A percentile compares a stretch with the other conserved stretches of the same genome.
phyloP scores from a whole-genome alignment of 2,797 vertebrate species.

The Danio choprae region DNA sequence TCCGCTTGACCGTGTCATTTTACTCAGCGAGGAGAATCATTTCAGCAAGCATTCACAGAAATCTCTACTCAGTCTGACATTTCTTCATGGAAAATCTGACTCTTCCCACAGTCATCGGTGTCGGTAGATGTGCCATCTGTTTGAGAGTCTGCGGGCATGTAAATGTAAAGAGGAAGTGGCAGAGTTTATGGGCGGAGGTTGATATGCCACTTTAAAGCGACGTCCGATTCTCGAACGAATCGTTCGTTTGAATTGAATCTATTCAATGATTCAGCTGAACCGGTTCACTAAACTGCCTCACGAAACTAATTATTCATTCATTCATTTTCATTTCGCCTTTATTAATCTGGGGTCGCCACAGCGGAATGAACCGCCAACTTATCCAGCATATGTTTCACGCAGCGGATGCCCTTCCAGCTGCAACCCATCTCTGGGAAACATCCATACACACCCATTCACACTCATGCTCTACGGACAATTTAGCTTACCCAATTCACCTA shows the following conservation, averaged over 20 bases:
- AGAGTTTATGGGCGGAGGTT: constrained; percentile 37
- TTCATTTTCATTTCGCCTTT: no score
- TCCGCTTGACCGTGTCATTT: neutral
- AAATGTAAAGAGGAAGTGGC: constrained; percentile 37
- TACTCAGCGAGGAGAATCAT: constrained; percentile 7
- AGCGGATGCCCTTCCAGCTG: no score
- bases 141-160: neutral
- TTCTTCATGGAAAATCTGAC: constrained; percentile 13
- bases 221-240: constrained; percentile 1
- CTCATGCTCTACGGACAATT: no score
- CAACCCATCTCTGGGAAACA: no score
- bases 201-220: neutral
- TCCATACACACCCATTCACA: no score
- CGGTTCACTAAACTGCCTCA: neutral
- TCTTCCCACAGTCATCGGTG: neutral
- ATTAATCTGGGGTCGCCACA: no score
- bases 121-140: neutral
- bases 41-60: constrained; percentile 1
- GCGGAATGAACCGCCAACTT: no score
- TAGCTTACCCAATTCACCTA: no score
- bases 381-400: no score
- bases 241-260: neutral
- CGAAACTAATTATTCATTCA: no score
- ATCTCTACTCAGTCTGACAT: neutral
- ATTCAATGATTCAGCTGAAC: neutral